phyloP scores from a whole-genome alignment of 2,113 vertebrate genomes.

The Campylomormyrus tamandua region DNA sequence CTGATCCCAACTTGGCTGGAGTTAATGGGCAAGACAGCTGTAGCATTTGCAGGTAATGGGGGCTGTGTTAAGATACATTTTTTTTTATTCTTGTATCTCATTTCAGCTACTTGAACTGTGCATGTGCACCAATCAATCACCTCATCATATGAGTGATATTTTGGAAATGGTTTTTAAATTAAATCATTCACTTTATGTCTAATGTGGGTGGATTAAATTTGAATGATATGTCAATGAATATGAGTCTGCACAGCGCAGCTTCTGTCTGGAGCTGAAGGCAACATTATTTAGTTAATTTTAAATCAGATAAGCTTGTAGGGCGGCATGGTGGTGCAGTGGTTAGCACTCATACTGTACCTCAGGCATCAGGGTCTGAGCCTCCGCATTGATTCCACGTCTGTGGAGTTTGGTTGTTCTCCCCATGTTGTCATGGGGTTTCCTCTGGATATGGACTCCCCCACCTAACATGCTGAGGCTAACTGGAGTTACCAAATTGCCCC shows the following conservation, averaged over 20 bases:
- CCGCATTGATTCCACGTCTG: background rate
- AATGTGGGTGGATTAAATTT: conserved; percentile 11
- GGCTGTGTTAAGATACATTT: background rate
- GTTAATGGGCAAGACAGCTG: background rate
- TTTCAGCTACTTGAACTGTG: background rate
- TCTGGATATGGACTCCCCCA: background rate
- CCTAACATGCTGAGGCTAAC: background rate
- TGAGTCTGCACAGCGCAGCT: background rate
- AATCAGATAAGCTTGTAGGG: background rate
- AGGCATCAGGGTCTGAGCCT: background rate
- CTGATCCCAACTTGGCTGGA: background rate
- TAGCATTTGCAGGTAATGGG: background rate
- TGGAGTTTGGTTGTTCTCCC: background rate
- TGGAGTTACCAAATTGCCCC: background rate
- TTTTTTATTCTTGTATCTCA: background rate
- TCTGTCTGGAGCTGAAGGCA: background rate
- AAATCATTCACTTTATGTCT: background rate
- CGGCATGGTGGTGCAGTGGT: background rate
- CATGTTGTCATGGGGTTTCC: background rate
- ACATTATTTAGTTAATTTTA: background rate
- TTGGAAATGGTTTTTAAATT: conserved; percentile 1
- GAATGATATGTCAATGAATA: background rate
- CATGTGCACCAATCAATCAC: background rate
- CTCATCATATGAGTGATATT: background rate
- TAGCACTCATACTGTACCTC: background rate